Percentiles rank a stretch among this genome's conserved stretches.
These are phyloP conservation scores for Peromyscus aztecus DNA, from an alignment of 2,797 vertebrate species.

Conservation along the genomic window DNA sequence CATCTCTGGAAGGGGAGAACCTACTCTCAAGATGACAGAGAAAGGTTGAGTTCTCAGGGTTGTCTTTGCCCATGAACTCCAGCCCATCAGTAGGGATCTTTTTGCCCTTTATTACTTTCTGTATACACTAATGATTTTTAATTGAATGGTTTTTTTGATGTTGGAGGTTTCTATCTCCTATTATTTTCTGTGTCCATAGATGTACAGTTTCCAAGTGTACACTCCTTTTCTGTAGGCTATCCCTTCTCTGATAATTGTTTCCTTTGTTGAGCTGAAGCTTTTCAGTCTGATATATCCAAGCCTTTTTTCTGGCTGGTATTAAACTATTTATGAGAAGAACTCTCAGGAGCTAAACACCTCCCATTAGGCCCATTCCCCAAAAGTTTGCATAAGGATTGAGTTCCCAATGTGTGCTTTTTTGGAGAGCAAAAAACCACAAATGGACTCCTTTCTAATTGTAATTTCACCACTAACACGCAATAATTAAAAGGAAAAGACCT, in stretches of 20 bases:
- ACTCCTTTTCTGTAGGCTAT: not conserved
- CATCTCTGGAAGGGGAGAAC: not conserved
- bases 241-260: not conserved
- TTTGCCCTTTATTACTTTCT: not conserved
- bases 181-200: not conserved
- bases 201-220: not conserved
- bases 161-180: not conserved
- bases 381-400: not conserved
- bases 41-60: not conserved
- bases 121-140: not conserved
- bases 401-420: not conserved
- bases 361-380: not conserved
- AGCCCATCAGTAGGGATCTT: not conserved
- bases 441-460: not conserved
- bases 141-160: not conserved
- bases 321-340: not conserved
- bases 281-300: not conserved
- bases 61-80: not conserved
- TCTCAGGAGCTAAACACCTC: not conserved
- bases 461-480: not conserved
- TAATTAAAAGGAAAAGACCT: not conserved
- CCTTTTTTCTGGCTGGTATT: not conserved
- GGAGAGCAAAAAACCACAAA: not conserved
- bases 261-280: not conserved
- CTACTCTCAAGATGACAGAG: no score